A percentile compares a stretch with the other conserved stretches of the same genome.
phyloP scores from a whole-genome alignment of 2,888 invertebrate genomes.

The Apodemia zela region DNA sequence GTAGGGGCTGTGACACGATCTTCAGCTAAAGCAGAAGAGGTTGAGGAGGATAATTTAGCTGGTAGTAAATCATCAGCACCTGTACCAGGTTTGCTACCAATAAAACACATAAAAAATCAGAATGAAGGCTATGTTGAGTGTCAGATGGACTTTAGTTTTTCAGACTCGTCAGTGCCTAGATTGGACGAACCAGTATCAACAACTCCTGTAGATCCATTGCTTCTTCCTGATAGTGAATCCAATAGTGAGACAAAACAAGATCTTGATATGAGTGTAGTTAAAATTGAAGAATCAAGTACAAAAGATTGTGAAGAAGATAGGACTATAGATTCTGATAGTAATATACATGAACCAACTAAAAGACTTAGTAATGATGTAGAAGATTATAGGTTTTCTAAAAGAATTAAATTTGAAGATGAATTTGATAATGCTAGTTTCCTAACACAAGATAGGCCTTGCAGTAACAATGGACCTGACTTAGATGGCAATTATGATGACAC shows the following conservation, averaged over 20 bases:
- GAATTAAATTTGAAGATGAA: conserved; percentile 63
- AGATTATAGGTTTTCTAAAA: conserved; percentile 52
- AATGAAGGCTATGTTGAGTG: conserved; percentile 66
- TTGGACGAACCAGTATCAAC: conserved; percentile 62
- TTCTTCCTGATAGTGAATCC: conserved; percentile 62
- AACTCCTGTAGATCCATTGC: conserved; percentile 69
- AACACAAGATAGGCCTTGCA: conserved; percentile 38
- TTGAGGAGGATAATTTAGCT: conserved; percentile 46
- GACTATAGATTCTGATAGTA: conserved; percentile 47
- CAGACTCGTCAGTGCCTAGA: conserved; percentile 62
- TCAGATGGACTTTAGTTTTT: conserved; percentile 67
- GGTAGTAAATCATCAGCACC: conserved; percentile 58
- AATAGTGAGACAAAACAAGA: conserved; percentile 62
- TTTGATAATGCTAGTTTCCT: conserved; percentile 47
- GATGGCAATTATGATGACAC: conserved; percentile 55
- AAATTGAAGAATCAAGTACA: conserved; percentile 58
- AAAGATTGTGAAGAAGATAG: conserved; percentile 61
- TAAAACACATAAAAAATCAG: conserved; percentile 55
- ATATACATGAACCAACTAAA: conserved; percentile 53
- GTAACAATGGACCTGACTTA: conserved; percentile 52
- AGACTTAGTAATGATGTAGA: conserved; percentile 58
- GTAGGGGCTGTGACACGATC: conserved; percentile 85
- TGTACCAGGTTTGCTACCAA: conserved; percentile 68
- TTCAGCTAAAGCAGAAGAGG: conserved; percentile 74
- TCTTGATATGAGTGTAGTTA: conserved; percentile 60